Percentiles rank a stretch among this genome's conserved stretches.
These are phyloP conservation scores for Pyrocoelia pectoralis DNA, from an alignment of 2,888 invertebrate species.

Conservation along the genomic window DNA sequence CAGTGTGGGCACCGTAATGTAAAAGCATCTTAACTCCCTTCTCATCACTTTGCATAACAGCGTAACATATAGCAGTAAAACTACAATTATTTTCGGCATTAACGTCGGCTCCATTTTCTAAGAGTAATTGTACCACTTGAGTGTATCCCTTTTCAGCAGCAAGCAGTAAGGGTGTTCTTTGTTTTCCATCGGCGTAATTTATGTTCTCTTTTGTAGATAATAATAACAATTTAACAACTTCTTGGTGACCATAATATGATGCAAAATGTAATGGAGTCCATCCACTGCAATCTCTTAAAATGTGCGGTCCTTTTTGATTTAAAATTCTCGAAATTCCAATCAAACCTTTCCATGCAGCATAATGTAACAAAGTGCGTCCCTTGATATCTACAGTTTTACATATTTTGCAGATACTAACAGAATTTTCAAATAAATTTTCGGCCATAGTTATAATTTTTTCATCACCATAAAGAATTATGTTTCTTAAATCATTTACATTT, in stretches of 20 bases:
- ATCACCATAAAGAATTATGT: too few species aligned
- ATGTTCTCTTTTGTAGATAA: not conserved
- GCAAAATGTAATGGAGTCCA: not conserved
- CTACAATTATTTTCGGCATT: not conserved
- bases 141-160: not conserved
- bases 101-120: not conserved
- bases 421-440: too few species aligned
- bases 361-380: not conserved
- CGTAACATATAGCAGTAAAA: not conserved
- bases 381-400: not conserved
- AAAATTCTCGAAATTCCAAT: not conserved
- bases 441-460: too few species aligned
- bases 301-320: not conserved
- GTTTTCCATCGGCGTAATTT: not conserved
- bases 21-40: not conserved
- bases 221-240: not conserved
- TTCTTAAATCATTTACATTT: too few species aligned
- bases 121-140: not conserved
- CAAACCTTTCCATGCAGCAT: not conserved
- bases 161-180: not conserved
- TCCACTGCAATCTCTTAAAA: not conserved
- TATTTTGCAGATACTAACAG: too few species aligned
- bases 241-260: not conserved
- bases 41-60: not conserved
- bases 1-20: not conserved